These are phyloP conservation scores for Bombus confusus DNA, from an alignment of 1,140 invertebrate genomes.

Conservation along the genomic window DNA sequence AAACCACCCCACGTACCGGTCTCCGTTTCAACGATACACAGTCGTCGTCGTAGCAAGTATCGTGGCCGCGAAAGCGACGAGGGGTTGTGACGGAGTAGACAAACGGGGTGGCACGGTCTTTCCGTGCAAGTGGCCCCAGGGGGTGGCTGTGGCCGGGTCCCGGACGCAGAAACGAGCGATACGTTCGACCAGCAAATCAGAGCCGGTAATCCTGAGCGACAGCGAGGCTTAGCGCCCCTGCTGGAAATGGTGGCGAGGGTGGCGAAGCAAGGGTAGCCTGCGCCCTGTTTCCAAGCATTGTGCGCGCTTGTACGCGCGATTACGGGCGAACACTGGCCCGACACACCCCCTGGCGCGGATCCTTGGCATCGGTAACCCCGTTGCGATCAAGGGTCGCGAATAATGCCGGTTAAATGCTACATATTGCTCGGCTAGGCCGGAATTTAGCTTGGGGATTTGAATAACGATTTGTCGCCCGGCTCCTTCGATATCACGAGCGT, in stretches of 20 bases:
- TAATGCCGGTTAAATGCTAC: conserved; percentile 73
- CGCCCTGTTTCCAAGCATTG: conserved; percentile 44
- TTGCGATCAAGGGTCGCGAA: conserved; percentile 64
- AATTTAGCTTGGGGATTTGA: conserved; percentile 71
- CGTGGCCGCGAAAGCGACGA: not conserved
- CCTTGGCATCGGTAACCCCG: conserved; percentile 58
- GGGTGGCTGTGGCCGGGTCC: conserved; percentile 44
- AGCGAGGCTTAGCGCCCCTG: conserved; percentile 71
- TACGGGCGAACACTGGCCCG: conserved; percentile 11
- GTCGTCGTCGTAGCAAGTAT: conserved; percentile 2
- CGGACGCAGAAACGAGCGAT: conserved; percentile 51
- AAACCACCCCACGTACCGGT: not conserved
- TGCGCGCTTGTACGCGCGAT: conserved; percentile 42
- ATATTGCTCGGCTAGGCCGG: conserved; percentile 70
- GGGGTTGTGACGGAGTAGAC: not conserved
- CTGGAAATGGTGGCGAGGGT: conserved; percentile 60
- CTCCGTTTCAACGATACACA: not conserved
- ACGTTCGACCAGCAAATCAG: conserved; percentile 70
- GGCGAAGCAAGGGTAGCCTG: conserved; percentile 6
- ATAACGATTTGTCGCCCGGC: conserved; percentile 65
- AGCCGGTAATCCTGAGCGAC: conserved; percentile 74
- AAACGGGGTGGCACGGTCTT: conserved; percentile 14
- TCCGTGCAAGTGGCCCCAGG: conserved; percentile 27
- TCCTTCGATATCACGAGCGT: conserved; percentile 11
- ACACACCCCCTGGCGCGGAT: conserved; percentile 29